phyloP scores from a whole-genome alignment of 1,140 invertebrate species.

The Parasteatoda tepidariorum region DNA sequence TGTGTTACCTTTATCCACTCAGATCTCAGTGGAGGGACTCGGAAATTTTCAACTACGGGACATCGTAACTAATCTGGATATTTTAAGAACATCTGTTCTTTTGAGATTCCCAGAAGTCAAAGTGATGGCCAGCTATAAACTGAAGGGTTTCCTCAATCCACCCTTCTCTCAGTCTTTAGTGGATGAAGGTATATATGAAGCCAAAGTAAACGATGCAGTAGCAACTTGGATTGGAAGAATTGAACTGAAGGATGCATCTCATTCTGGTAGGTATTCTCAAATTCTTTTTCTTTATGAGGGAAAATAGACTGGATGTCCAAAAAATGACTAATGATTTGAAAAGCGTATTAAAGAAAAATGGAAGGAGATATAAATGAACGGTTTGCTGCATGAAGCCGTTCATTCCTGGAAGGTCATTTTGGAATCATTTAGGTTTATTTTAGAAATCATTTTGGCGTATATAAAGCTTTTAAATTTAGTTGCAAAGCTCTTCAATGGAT shows the following conservation, averaged over 20 bases:
- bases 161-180: constrained; percentile 15
- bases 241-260: constrained; percentile 6
- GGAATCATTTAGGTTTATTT: too few species aligned
- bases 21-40: constrained; percentile 54
- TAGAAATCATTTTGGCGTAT: too few species aligned
- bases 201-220: constrained; percentile 23
- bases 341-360: too few species aligned
- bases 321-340: too few species aligned
- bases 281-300: too few species aligned
- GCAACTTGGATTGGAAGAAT: constrained; percentile 58
- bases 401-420: too few species aligned
- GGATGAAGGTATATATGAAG: constrained; percentile 59
- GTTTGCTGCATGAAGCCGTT: too few species aligned
- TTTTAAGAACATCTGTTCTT: constrained; percentile 33
- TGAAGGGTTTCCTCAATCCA: constrained; percentile 58
- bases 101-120: constrained; percentile 52
- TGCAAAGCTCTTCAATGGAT: too few species aligned
- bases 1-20: not conserved
- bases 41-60: constrained; percentile 55
- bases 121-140: constrained; percentile 48
- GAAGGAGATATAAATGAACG: too few species aligned
- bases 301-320: too few species aligned
- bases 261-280: not conserved
- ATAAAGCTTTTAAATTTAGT: too few species aligned
- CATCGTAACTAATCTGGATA: constrained; percentile 59